Base-by-base conservation (phyloP, 2,113 vertebrate species). In the Nerophis ophidion region DNA sequence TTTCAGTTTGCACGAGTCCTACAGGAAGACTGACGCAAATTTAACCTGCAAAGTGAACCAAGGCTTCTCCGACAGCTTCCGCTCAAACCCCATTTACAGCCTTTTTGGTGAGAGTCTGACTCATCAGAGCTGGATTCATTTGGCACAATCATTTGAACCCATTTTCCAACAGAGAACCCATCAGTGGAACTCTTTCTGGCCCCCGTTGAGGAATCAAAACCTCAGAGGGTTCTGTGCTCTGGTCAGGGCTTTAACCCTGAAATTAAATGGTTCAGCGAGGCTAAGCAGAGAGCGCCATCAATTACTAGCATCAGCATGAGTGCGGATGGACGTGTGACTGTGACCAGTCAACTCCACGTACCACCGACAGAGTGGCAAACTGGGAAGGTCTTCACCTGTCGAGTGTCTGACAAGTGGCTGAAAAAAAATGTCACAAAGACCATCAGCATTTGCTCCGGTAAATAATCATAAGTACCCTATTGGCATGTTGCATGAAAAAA, bases 361-460 rank as follows among this genome's bases (percentile, higher is more conserved):
- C 2, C 36, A 52, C 59, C 63, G 5, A 6, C 40, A 1, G 68
- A 88, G 16, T 90, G 89, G 89, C 72, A 73, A 62, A 61, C 40
- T 45, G 80, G 80, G 16, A 47, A 57, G 5, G 8, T 0, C 7
- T 78, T 85, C 62, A 78, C 50, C 4, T 91, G 89, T 82, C 2
- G 80, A 34, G 70, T 88, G 11, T 69, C 19, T 12, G 83, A 90
- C 35, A 50, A 4, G 12, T 19, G 35, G 51, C 5, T 45, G 46
- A 5, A n/a, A 0, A 57, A 2, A 61, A 0, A 0, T 0, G 6
- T 17, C 12, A 1, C 0, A 0, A 59, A 82, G 57, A 7, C 4
- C 1, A 80, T 77, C 71, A 87, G 63, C 62, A 0, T 84, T 57
- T 90, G 89, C 46, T 70, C 81, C 82, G 88, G 88, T 90, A 84